Conservation (phyloP, 2,888 invertebrate species). For the Anticlea derivata region DNA sequence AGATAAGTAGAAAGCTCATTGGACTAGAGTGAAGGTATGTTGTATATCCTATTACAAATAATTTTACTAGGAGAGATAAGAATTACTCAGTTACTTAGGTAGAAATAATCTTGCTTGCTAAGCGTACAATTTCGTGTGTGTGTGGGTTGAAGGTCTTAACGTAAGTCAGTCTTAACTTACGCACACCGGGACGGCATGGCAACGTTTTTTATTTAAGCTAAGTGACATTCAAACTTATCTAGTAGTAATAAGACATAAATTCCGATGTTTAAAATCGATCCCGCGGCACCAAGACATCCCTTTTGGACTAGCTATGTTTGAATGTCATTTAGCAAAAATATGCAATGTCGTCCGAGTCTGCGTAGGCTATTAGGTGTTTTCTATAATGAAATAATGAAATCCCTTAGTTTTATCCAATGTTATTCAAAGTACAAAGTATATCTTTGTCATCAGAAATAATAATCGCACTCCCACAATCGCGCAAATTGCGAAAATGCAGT, state of each 20-base stretch:
- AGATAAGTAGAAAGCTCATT: conserved; percentile 18
- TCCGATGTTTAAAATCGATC: too few relatives aligned
- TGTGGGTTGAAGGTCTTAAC: conserved; percentile 10
- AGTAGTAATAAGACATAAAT: too few relatives aligned
- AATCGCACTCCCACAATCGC: conserved; percentile 11
- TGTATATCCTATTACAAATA: conserved; percentile 19
- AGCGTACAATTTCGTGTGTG: conserved; percentile 10
- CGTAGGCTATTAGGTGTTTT: too few relatives aligned
- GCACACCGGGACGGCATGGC: too few relatives aligned
- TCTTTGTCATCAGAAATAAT: background rate
- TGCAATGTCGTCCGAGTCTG: too few relatives aligned
- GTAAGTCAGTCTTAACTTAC: too few relatives aligned
- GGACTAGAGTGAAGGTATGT: conserved; percentile 12
- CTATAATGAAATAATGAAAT: too few relatives aligned
- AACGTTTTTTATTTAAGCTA: too few relatives aligned
- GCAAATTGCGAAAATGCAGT: conserved; percentile 38
- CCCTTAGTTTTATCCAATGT: background rate
- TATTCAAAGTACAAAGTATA: background rate
- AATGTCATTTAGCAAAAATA: too few relatives aligned
- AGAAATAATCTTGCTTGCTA: conserved; percentile 18
- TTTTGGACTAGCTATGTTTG: too few relatives aligned
- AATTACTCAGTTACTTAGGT: conserved; percentile 11
- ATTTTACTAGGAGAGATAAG: conserved; percentile 21
- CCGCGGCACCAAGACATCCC: too few relatives aligned
- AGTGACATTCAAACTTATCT: too few relatives aligned